Conservation (phyloP, 2,888 invertebrate species). For the Aproaerema taeniolella region DNA sequence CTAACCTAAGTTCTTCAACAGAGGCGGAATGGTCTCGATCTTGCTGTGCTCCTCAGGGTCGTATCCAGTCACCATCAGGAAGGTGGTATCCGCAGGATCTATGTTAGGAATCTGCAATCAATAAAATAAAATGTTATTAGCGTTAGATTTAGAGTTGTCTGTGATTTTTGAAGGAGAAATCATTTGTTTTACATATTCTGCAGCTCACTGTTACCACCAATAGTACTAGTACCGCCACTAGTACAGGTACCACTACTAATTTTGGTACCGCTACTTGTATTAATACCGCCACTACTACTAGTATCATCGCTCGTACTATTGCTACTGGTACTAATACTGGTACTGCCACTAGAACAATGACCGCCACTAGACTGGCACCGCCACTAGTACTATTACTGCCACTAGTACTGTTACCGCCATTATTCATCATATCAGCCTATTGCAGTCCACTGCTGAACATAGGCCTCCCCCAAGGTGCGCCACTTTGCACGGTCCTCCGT, state of each 20-base stretch:
- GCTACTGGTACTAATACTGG: too few species aligned
- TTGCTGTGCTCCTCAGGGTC: conserved; percentile 37
- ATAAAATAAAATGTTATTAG: not conserved
- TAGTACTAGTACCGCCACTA: not conserved
- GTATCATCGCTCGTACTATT: too few species aligned
- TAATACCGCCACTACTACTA: not conserved
- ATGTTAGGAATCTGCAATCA: conserved; percentile 29
- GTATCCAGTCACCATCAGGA: conserved; percentile 40
- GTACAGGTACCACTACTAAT: not conserved
- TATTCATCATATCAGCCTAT: too few species aligned
- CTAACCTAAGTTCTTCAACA: conserved; percentile 30
- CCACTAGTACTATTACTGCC: too few species aligned
- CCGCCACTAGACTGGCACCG: too few species aligned
- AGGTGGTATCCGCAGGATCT: conserved; percentile 29
- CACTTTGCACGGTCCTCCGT: too few species aligned
- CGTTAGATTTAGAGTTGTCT: not conserved
- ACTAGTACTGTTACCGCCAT: too few species aligned
- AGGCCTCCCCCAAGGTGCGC: too few species aligned
- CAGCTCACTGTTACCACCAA: too few species aligned
- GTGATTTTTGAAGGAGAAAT: not conserved
- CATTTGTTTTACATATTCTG: not conserved
- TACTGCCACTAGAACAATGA: too few species aligned
- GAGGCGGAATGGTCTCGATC: conserved; percentile 38
- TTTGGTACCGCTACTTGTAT: not conserved
- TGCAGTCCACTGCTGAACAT: too few species aligned